A percentile compares a stretch with the other conserved stretches of the same genome.
These are phyloP conservation scores for Sinocyclocheilus grahami DNA, from an alignment of 2,113 vertebrate species.

Conservation along the genomic window DNA sequence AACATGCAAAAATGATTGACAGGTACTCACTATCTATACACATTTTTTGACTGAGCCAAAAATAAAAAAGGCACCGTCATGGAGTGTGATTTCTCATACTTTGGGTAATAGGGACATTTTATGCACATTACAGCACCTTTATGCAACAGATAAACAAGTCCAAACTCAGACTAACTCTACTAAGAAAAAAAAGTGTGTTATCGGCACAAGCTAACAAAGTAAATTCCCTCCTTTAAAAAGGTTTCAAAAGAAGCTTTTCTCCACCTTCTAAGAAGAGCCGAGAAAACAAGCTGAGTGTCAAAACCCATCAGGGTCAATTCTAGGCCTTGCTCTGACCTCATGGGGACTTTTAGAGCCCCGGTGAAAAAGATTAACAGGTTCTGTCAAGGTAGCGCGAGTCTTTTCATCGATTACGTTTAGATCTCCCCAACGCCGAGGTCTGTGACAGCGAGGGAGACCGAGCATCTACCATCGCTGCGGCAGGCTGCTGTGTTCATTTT, in stretches of 20 bases:
- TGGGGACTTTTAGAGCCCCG: conserved; percentile 30
- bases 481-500: conserved; percentile 50
- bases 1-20: neutral
- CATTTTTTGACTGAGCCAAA: neutral
- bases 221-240: neutral
- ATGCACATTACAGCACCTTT: neutral
- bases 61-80: neutral
- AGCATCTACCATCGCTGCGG: conserved; percentile 1
- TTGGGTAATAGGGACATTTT: neutral
- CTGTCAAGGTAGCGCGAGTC: conserved; percentile 10
- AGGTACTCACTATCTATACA: neutral
- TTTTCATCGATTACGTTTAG: conserved; percentile 68
- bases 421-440: conserved; percentile 51
- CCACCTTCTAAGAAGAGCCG: neutral
- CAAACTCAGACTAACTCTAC: neutral
- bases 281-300: neutral
- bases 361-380: conserved; percentile 52
- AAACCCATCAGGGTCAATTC: conserved; percentile 17
- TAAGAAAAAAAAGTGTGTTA: neutral
- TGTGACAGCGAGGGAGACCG: neutral
- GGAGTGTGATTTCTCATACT: neutral
- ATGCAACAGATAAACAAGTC: neutral
- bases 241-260: conserved; percentile 14
- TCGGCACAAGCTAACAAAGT: neutral
- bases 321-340: neutral